Evolutionary conservation across 2,888 invertebrate species (phyloP), one percentile per base, ranked within the genome.

Genomic region (Harpalus rubripes): DNA sequence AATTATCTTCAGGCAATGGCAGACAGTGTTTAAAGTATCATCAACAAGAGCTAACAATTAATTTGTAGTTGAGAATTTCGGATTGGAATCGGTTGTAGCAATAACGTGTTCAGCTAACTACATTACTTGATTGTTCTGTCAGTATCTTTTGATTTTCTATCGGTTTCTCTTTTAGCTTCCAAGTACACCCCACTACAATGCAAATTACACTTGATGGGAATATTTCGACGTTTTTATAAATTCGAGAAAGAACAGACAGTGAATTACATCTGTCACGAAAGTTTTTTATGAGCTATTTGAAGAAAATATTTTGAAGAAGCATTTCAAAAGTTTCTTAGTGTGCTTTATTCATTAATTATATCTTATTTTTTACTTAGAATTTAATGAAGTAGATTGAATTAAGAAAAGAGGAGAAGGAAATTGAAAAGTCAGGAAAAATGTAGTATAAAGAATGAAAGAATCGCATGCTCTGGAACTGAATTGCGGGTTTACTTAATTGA

Each of bases 11-110:
- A 10, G 44, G 32, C 32, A 52, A 52, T n/a, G 58, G 58, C 22
- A 2, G 15, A 56, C 56, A 59, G 58, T 78, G 78, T 58, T 56
- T 58, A 56, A 78, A 78, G 78, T 78, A 56, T 78, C 78, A 78
- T 78, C 59, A 78, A 78, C 78, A 56, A 26, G n/a, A 41, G 59
- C 18, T 22, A 78, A 78, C 78, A 56, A 78, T 78, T 78, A 78
- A 78, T 78, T 78, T 58, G 78, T 58, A 78, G 78, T 78, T 78
- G 78, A 32, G 78, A 78, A 78, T 58, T 78, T 78, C 32, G 78
- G 32, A 78, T 26, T 59, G 72, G 78, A 78, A 76, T 76, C 22
- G 76, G 16, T 8, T 18, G 76, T 52, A 52, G 44, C 44, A 52
- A 52, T 52, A 76, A 76, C 76, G 7, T 32, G 76, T 26, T 41